Conservation (phyloP, 2,888 invertebrate genomes). For the Parnassius mnemosyne region DNA sequence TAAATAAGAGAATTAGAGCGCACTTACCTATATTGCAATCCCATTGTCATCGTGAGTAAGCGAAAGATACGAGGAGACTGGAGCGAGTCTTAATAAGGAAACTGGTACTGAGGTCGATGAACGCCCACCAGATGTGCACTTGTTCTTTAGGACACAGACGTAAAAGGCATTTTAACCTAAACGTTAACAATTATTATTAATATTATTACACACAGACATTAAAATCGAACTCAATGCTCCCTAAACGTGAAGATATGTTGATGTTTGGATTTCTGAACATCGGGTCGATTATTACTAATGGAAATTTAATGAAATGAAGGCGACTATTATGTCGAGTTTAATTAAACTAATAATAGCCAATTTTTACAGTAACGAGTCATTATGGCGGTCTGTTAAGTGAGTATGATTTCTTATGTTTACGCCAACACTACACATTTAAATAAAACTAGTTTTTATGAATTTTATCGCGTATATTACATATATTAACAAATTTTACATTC, state of each 20-base stretch:
- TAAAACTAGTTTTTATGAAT: too few species aligned
- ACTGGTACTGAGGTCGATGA: constrained; percentile 56
- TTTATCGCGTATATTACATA: too few species aligned
- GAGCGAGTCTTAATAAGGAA: constrained; percentile 33
- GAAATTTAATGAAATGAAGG: too few species aligned
- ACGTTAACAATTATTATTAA: not conserved
- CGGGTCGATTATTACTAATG: not conserved
- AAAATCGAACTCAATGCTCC: not conserved
- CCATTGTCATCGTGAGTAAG: constrained; percentile 23
- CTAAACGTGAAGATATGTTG: too few species aligned
- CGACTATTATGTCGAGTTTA: too few species aligned
- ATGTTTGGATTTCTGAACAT: not conserved
- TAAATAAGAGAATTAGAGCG: not conserved
- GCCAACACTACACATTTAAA: too few species aligned
- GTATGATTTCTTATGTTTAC: too few species aligned
- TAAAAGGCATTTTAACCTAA: not conserved
- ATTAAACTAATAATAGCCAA: too few species aligned
- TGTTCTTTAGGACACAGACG: constrained; percentile 26
- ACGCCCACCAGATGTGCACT: constrained; percentile 54
- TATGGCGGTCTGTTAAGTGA: too few species aligned
- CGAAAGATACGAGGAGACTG: constrained; percentile 28
- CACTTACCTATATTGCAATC: constrained; percentile 5
- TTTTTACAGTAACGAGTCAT: too few species aligned
- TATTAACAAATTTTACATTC: too few species aligned
- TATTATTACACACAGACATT: not conserved